Evolutionary conservation across 2,113 vertebrate species (phyloP).

Genomic region (Leptobrachium ailaonicum): DNA sequence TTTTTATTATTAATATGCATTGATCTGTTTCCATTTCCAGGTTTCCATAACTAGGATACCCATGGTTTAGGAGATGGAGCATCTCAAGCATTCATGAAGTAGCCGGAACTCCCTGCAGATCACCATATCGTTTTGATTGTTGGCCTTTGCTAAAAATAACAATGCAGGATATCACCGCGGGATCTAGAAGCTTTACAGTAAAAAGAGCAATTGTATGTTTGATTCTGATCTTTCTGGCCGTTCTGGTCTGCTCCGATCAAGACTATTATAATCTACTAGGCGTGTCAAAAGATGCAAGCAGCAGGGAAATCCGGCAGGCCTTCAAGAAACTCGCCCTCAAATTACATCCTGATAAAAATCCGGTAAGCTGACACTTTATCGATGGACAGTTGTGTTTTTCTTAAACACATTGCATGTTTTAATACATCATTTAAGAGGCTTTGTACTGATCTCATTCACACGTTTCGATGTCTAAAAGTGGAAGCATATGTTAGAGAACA

Average conservation of each 20-base stretch:
- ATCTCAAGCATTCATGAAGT: not conserved
- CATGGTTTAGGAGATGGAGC: not conserved
- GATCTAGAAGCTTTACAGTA: conserved; percentile 51
- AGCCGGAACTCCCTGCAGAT: not conserved
- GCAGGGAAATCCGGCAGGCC: conserved; percentile 89
- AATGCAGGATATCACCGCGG: conserved; percentile 61
- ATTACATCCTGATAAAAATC: conserved; percentile 98
- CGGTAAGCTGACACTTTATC: conserved; percentile 69
- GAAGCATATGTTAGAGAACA: too few species aligned
- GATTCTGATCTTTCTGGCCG: conserved; percentile 59
- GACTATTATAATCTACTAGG: conserved; percentile 91
- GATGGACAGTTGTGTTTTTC: too few species aligned
- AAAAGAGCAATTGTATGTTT: conserved; percentile 62
- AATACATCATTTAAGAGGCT: too few species aligned
- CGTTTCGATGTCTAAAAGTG: too few species aligned
- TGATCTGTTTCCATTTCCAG: not conserved
- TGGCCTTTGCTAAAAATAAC: conserved; percentile 39
- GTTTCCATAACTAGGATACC: not conserved
- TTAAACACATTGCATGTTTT: too few species aligned
- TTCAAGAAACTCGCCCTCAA: conserved; percentile 95
- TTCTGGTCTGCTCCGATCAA: conserved; percentile 67
- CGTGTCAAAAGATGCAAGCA: conserved; percentile 85
- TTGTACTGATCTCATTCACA: too few species aligned
- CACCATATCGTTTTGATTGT: not conserved
- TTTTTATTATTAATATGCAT: too few species aligned